Percentiles rank a stretch among this genome's conserved stretches.
phyloP scores from a whole-genome alignment of 64 coral and sea anemone species.

The Platygyra sinensis region DNA sequence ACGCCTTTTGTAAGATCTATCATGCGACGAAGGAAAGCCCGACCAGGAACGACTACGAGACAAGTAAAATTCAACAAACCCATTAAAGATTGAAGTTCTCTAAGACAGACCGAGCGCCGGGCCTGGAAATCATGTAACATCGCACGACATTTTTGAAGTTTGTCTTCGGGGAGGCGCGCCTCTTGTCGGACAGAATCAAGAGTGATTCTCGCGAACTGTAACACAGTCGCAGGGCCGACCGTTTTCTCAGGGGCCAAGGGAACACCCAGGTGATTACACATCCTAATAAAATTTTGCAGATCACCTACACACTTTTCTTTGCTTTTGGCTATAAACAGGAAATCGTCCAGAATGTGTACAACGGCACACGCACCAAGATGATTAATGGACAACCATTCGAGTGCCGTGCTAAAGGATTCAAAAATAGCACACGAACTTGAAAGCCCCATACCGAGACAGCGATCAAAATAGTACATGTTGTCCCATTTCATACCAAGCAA shows the following conservation, averaged over 20 bases:
- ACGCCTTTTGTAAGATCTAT: not conserved
- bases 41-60: not conserved
- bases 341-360: conserved; percentile 8
- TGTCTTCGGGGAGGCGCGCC: no score
- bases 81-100: no score
- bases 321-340: not conserved
- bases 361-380: not conserved
- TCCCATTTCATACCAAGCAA: conserved; percentile 1
- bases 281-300: not conserved
- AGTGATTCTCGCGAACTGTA: not conserved
- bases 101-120: no score
- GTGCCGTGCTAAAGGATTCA: no score
- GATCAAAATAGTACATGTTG: not conserved
- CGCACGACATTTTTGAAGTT: no score
- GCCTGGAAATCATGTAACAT: no score
- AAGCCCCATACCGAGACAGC: no score
- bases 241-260: not conserved
- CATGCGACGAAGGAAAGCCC: not conserved
- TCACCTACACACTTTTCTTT: not conserved
- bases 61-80: no score
- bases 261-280: not conserved
- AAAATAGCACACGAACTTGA: no score
- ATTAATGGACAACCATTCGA: not conserved
- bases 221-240: not conserved
- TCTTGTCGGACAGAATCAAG: no score